A percentile compares a stretch with the other conserved stretches of the same genome.
Evolutionary conservation across 2,797 vertebrate genomes (phyloP).

Genomic region (Coilia nasus): DNA sequence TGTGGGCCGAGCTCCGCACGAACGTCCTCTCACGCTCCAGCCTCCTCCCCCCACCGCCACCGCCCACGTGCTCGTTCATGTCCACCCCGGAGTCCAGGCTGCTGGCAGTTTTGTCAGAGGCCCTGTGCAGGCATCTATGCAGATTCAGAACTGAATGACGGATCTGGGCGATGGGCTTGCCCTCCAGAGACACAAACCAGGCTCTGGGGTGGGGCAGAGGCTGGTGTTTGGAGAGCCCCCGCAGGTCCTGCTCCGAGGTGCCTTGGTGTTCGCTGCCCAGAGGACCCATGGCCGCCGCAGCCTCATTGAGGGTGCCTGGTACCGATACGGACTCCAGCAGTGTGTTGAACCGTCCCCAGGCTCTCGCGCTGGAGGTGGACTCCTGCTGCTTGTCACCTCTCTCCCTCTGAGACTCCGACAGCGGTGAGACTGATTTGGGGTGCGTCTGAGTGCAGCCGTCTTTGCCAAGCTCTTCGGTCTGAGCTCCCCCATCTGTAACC

Average conservation of each 20-base stretch:
- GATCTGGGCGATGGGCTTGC: slow-evolving; percentile 87
- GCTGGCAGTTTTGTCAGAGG: slow-evolving; percentile 81
- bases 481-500: slow-evolving; percentile 65
- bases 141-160: slow-evolving; percentile 86
- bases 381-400: slow-evolving; percentile 20
- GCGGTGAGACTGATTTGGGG: slow-evolving; percentile 65
- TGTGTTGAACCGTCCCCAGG: slow-evolving; percentile 72
- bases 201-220: slow-evolving; percentile 83
- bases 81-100: slow-evolving; percentile 93
- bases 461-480: slow-evolving; percentile 68
- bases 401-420: slow-evolving; percentile 67
- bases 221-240: slow-evolving; percentile 79
- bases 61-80: slow-evolving; percentile 79
- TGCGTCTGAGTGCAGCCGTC: slow-evolving; percentile 76
- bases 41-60: neutral
- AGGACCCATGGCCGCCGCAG: slow-evolving; percentile 71
- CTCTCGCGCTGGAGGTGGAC: slow-evolving; percentile 59
- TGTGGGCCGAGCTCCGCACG: slow-evolving; percentile 76
- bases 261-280: slow-evolving; percentile 79
- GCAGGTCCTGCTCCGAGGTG: slow-evolving; percentile 78
- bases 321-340: slow-evolving; percentile 88
- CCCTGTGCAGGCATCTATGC: slow-evolving; percentile 71
- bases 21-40: slow-evolving; percentile 86
- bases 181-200: slow-evolving; percentile 95
- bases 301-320: slow-evolving; percentile 84